These are phyloP conservation scores for Telenomus remus DNA, from an alignment of 1,140 invertebrate genomes.

Conservation along the genomic window DNA sequence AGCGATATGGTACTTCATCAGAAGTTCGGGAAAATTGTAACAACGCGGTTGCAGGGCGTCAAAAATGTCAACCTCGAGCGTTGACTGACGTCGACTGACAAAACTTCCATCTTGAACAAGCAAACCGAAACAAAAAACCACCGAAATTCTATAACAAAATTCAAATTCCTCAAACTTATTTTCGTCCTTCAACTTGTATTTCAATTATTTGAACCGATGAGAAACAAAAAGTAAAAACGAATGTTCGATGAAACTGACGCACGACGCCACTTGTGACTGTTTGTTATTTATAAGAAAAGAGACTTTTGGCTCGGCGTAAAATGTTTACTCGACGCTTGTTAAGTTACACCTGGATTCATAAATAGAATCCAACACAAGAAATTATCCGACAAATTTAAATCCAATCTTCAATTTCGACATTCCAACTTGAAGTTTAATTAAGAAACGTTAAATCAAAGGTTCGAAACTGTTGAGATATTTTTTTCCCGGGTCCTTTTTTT, in stretches of 20 bases:
- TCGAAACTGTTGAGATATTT: too few relatives aligned
- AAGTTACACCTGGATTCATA: conserved; percentile 70
- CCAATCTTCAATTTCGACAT: too few relatives aligned
- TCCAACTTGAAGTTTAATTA: too few relatives aligned
- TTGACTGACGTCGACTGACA: conserved; percentile 10
- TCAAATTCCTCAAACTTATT: too few relatives aligned
- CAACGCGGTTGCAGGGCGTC: conserved; percentile 22
- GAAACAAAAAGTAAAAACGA: too few relatives aligned
- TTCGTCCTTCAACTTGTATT: too few relatives aligned
- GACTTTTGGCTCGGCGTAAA: conserved; percentile 15
- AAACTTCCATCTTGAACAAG: conserved; percentile 1
- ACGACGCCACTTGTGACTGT: conserved; percentile 20
- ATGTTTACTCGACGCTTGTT: conserved; percentile 66
- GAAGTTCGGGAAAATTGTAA: conserved; percentile 40
- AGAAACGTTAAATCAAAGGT: too few relatives aligned
- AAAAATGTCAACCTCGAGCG: conserved; percentile 23
- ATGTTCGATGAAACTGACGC: too few relatives aligned
- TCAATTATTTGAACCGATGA: too few relatives aligned
- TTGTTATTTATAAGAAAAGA: conserved; percentile 34
- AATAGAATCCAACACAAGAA: conserved; percentile 64
- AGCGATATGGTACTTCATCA: conserved; percentile 45
- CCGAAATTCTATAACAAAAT: not conserved
- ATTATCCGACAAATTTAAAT: not conserved
- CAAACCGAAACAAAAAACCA: not conserved
- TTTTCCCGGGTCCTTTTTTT: too few relatives aligned